Evolutionary conservation across 2,888 invertebrate genomes (phyloP), one percentile per base, ranked within the genome.

Genomic region (Cantharis rustica): DNA sequence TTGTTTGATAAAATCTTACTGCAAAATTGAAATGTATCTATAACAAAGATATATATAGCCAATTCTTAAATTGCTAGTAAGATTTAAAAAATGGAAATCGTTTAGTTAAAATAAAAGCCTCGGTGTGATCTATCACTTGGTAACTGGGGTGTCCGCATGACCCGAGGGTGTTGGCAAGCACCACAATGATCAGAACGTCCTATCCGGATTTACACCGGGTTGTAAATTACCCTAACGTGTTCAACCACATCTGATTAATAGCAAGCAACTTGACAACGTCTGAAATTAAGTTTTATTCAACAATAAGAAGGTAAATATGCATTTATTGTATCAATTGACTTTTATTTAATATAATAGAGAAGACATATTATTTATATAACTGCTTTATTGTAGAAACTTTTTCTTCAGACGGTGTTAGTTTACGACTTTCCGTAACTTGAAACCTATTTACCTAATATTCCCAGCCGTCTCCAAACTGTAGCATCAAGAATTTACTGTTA

Each of bases 401-500:
- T 72, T 75, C 64, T 69, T 75, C 72, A 68, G 27, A 62, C 68
- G 69, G 72, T 71, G 71, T 72, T 72, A 75, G 75, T 75, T 75
- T 75, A 71, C 64, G 72, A 64, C 61, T 69, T 23, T 61, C 68
- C 9, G 73, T 71, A 76, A 70, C 73, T 73, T 64, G 66, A 76
- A 73, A 73, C 69, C 69, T 70, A 72, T 72, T 77, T 69, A 26
- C 72, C 61, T 63, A 75, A 77, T 70, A 77, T 77, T 77, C 75
- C 77, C 75, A 69, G 70, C 68, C 76, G 79, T 76, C 73, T 63
- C 75, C 66, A 66, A 75, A 75, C 76, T 76, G 80, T 78, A 80
- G 74, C 76, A 75, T 72, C 75, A 79, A 80, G 80, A 83, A 83
- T 83, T 83, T 83, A 83, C 78, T 83, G 82, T 83, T 82, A 83